Conservation (phyloP, 2,888 invertebrate species). For the Melipona bicolor region DNA sequence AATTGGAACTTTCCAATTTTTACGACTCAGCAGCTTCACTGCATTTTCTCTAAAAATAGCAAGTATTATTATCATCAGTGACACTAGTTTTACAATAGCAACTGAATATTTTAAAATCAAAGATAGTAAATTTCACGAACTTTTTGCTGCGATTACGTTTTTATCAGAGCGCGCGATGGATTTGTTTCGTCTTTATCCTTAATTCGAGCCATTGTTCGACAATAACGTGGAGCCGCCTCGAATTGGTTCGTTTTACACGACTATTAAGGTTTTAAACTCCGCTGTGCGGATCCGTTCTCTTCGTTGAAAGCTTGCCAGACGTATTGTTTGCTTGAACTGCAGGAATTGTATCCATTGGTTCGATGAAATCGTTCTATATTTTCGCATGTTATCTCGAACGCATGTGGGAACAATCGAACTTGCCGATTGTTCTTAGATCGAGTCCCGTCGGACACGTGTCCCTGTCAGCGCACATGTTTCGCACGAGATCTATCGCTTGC, state of each 20-base stretch:
- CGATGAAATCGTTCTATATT: background rate
- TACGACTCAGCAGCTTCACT: background rate
- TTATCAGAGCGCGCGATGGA: background rate
- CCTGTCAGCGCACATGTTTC: constrained; percentile 14
- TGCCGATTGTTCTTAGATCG: constrained; percentile 6
- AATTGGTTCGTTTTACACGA: background rate
- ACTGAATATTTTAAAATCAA: background rate
- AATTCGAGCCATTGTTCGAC: background rate
- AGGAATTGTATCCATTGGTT: background rate
- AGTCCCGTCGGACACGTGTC: constrained; percentile 23
- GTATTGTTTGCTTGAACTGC: background rate
- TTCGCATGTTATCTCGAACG: constrained; percentile 2
- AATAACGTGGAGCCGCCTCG: background rate
- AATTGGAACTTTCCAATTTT: background rate
- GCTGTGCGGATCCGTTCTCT: constrained; percentile 1
- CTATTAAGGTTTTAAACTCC: background rate
- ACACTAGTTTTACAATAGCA: background rate
- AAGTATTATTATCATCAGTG: background rate
- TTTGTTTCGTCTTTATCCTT: background rate
- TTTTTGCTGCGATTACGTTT: background rate
- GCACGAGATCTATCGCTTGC: constrained; percentile 2
- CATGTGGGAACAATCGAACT: background rate
- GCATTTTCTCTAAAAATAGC: background rate
- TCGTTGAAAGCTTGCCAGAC: constrained; percentile 29
- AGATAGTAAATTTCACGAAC: too few species aligned